These are phyloP conservation scores for Meloe dianella DNA, from an alignment of 2,888 invertebrate genomes.

Conservation along the genomic window DNA sequence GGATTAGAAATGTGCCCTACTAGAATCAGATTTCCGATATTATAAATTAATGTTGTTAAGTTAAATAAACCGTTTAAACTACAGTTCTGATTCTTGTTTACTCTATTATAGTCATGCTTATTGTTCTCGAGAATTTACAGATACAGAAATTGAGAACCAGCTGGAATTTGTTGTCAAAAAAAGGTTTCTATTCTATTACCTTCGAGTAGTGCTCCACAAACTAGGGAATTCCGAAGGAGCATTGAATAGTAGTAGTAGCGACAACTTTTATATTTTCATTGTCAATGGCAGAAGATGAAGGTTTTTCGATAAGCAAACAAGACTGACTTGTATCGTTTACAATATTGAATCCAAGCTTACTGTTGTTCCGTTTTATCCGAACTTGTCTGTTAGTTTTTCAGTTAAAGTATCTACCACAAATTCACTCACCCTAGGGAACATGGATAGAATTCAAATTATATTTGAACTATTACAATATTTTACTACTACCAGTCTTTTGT, in stretches of 20 bases:
- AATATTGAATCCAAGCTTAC: not conserved
- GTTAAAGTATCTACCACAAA: constrained; percentile 11
- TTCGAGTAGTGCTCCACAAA: too few relatives aligned
- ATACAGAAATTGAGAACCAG: not conserved
- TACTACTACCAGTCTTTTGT: not conserved
- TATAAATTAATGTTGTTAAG: not conserved
- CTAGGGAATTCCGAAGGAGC: too few relatives aligned
- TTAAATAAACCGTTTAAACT: not conserved
- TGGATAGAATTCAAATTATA: constrained; percentile 18
- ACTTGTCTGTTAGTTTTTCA: constrained; percentile 14
- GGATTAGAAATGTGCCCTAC: not conserved
- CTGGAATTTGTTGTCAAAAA: not conserved
- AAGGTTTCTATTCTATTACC: too few relatives aligned
- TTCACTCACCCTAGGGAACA: constrained; percentile 9
- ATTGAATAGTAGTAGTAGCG: too few relatives aligned
- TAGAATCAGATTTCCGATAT: not conserved
- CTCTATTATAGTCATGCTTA: not conserved
- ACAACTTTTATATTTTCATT: not conserved
- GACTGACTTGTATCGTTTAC: not conserved
- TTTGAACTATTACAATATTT: constrained; percentile 22
- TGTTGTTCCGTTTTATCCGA: not conserved
- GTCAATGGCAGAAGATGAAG: not conserved
- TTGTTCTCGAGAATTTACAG: not conserved
- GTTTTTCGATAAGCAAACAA: not conserved
- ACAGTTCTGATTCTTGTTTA: not conserved